phyloP scores from a whole-genome alignment of 2,797 vertebrate species.

The Catamblyrhynchus diadema region DNA sequence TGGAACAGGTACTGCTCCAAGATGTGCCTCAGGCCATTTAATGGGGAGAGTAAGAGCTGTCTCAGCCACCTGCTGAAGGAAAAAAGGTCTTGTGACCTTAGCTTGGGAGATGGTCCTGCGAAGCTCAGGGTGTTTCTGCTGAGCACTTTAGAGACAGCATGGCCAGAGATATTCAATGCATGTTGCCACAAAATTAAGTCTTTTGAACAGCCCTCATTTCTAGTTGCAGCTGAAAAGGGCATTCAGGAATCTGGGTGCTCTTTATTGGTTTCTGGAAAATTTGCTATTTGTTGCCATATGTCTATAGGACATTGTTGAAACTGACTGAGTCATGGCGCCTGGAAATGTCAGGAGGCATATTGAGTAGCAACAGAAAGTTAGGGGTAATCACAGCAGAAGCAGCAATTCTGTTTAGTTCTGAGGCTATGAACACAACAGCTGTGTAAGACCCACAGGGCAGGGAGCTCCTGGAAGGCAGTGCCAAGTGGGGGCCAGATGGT shows the following conservation, averaged over 20 bases:
- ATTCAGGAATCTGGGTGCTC: not conserved
- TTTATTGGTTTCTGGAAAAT: not conserved
- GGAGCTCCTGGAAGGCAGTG: not conserved
- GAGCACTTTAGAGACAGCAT: not conserved
- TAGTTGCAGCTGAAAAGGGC: not conserved
- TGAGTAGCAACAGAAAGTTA: not conserved
- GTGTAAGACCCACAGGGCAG: not conserved
- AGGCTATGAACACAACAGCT: conserved; percentile 7
- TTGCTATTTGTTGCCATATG: not conserved
- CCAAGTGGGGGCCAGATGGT: not conserved
- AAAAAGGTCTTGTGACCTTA: not conserved
- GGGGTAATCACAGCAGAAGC: not conserved
- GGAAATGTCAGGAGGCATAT: not conserved
- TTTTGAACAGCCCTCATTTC: not conserved
- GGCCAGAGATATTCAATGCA: not conserved
- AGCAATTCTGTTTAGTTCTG: not conserved
- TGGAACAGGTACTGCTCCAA: conserved; percentile 21
- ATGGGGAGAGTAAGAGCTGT: not conserved
- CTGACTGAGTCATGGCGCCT: not conserved
- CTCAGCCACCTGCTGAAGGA: not conserved
- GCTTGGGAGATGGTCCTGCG: not conserved
- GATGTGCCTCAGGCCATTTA: not conserved
- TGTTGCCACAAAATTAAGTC: not conserved
- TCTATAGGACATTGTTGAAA: not conserved
- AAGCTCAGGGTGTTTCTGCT: not conserved